Base-by-base conservation (phyloP, 2,888 invertebrate genomes). In the Tinea trinotella region DNA sequence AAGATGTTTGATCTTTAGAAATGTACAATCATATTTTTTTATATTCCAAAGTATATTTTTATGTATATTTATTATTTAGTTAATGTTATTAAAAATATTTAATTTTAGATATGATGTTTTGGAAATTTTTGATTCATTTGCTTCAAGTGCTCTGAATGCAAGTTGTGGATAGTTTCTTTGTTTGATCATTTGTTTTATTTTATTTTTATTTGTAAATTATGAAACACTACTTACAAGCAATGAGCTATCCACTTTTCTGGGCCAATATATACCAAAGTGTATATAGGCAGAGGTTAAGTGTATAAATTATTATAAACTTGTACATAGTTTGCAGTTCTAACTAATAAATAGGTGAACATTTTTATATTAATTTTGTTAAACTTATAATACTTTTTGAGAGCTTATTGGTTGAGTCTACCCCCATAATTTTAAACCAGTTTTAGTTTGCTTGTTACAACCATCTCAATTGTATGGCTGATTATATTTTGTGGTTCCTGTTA, bases 401-500 rank as follows among this genome's bases (percentile, higher is more conserved):
- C 22, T 30, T 30, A 10, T 30, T 30, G 2, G 30, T 7, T 7
- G 7, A 30, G 30, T 30, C n/a, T 30, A 30, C 2, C 7, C 7
- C 7, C 7, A 30, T 30, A 4, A 30, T 30, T 30, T 30, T 4
- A 30, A 40, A 40, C 40, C 6, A 13, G 13, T 40, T 40, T 40
- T 40, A 15, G 7, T 4, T n/a, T n/a, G n/a, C n/a, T n/a, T n/a
- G 3, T 30, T 30, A 30, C 2, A 30, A 22, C 22, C 22, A 22
- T 22, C 3, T 22, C 3, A 30, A 30, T 30, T 30, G 30, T 30
- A 30, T 30, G 30, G 7, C 30, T 30, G n/a, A 10, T 30, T 30
- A 30, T 36, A 15, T 46, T 46, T 46, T 46, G n/a, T 46, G 13
- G 46, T 46, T 46, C 46, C 46, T 46, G 46, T 46, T 46, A 46